Conservation (phyloP, 2,113 vertebrate genomes). For the Malurus cyaneus region DNA sequence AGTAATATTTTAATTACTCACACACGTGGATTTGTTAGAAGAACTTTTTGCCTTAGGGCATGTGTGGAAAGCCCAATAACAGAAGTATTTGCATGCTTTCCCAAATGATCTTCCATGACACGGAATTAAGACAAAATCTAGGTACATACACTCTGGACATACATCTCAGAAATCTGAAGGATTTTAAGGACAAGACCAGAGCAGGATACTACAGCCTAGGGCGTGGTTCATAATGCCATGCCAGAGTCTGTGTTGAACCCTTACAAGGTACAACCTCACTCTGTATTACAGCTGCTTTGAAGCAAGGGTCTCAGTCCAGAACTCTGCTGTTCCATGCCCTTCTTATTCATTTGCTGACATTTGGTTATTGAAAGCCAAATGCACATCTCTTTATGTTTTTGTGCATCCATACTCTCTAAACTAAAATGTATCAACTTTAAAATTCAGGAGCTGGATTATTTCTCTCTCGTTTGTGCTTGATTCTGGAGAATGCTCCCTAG, state of each 20-base stretch:
- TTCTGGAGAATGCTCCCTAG: not conserved
- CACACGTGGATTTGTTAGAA: not conserved
- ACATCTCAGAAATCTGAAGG: not conserved
- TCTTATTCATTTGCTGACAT: not conserved
- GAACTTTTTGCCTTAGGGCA: not conserved
- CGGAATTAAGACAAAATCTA: not conserved
- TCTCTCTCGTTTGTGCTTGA: not conserved
- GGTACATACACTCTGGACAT: not conserved
- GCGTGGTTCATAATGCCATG: fast-evolving
- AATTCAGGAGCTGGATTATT: not conserved
- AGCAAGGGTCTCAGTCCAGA: not conserved
- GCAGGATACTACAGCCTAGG: not conserved
- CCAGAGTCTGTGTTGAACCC: not conserved
- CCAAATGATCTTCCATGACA: not conserved
- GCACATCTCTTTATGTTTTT: not conserved
- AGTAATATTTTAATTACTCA: not conserved
- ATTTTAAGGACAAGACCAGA: not conserved
- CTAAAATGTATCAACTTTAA: not conserved
- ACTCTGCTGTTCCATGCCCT: not conserved
- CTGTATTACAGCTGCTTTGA: not conserved
- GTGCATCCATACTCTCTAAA: not conserved
- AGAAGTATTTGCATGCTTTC: not conserved
- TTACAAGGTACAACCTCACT: not conserved
- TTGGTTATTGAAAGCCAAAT: not conserved
- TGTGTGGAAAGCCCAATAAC: not conserved